A percentile compares a stretch with the other conserved stretches of the same genome.
Conservation (phyloP, 2,113 vertebrate genomes). For the Caloenas nicobarica region DNA sequence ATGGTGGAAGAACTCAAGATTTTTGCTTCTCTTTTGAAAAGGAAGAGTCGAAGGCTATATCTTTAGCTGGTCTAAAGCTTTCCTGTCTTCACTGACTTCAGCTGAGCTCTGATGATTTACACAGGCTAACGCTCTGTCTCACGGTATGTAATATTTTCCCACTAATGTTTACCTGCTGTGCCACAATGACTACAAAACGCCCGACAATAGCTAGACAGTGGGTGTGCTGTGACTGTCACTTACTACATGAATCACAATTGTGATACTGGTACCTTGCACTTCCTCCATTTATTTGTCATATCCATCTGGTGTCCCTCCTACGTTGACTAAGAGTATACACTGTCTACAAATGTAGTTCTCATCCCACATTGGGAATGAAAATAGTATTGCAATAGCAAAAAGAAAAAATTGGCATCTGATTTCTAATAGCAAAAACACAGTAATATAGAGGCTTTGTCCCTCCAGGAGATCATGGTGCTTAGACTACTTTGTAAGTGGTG, state of each 20-base stretch:
- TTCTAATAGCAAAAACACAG: background rate
- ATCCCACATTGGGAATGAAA: background rate
- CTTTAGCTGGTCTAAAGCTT: background rate
- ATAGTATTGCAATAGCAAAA: background rate
- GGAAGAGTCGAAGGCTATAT: background rate
- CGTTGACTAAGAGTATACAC: background rate
- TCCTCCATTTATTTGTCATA: constrained; percentile 26
- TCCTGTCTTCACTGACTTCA: background rate
- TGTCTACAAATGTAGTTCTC: background rate
- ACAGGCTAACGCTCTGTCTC: background rate
- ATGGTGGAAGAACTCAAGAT: background rate
- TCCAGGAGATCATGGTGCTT: background rate
- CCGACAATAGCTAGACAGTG: constrained; percentile 48
- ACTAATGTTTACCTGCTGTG: constrained; percentile 65
- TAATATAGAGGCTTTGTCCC: background rate
- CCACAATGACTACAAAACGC: constrained; percentile 36
- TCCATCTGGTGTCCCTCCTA: constrained; percentile 46
- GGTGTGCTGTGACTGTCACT: constrained; percentile 50
- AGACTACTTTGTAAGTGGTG: background rate
- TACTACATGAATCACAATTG: constrained; percentile 10
- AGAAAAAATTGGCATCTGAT: background rate
- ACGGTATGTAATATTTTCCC: constrained; percentile 1
- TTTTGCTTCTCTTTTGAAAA: background rate
- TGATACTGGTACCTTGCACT: background rate
- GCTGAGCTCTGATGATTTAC: background rate